These are phyloP conservation scores for Drosophila saltans DNA, from an alignment of 1,140 invertebrate genomes.

Conservation along the genomic window DNA sequence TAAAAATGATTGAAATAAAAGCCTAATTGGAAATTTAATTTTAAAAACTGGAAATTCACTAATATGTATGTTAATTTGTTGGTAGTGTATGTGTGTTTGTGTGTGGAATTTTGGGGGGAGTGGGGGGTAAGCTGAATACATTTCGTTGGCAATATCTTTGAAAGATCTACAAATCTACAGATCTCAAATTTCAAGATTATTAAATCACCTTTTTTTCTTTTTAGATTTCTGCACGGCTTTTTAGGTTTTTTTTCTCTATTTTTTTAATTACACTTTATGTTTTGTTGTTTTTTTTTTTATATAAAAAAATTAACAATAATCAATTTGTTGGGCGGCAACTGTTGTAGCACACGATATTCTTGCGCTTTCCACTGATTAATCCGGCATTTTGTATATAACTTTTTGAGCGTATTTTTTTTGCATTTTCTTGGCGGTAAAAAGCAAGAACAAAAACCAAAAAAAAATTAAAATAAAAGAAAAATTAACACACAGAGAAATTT, in stretches of 20 bases:
- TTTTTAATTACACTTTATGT: neutral
- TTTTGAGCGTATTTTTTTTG: conserved; percentile 6
- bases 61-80: conserved; percentile 79
- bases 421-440: conserved; percentile 7
- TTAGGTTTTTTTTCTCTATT: neutral
- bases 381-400: conserved; percentile 1
- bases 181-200: conserved; percentile 12
- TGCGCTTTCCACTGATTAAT: conserved; percentile 2
- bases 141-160: conserved; percentile 1
- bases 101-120: conserved; percentile 2
- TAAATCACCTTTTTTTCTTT: conserved; percentile 4
- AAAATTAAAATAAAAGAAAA: conserved; percentile 6
- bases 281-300: neutral
- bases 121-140: neutral
- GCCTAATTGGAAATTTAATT: conserved; percentile 11
- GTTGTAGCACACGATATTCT: neutral
- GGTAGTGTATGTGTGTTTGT: conserved; percentile 41
- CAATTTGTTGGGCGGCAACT: conserved; percentile 8
- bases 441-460: neutral
- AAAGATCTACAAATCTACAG: conserved; percentile 14
- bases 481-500: conserved; percentile 10
- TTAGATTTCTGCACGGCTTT: neutral
- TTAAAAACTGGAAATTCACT: conserved; percentile 76
- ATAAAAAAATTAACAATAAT: neutral
- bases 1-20: conserved; percentile 51